These are phyloP conservation scores for Clarias pachynema DNA, from an alignment of 2,797 vertebrate species.

Conservation along the genomic window DNA sequence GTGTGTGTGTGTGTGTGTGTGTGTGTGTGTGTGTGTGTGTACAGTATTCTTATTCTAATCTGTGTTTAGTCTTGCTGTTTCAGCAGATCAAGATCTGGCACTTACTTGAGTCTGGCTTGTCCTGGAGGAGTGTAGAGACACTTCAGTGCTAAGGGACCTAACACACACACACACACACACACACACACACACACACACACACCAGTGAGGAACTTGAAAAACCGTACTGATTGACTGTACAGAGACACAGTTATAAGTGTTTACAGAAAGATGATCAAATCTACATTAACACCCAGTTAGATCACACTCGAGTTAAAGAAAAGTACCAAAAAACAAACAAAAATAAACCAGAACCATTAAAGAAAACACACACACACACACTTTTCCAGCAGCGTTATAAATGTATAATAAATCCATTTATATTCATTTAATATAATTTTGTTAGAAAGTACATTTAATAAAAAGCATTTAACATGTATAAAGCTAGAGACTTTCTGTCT, in stretches of 20 bases:
- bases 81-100: not conserved
- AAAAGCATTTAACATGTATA: no score
- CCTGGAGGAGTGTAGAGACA: not conserved
- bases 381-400: not conserved
- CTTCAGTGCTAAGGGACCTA: not conserved
- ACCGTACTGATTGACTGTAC: not conserved
- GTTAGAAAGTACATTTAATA: no score
- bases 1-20: conserved; percentile 4
- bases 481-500: no score
- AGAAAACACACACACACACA: not conserved
- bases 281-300: not conserved
- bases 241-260: not conserved
- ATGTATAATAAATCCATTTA: no score
- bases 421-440: no score
- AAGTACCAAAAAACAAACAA: not conserved
- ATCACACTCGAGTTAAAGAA: not conserved
- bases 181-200: not conserved
- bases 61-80: not conserved
- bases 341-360: not conserved
- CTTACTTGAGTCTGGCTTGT: not conserved
- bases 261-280: not conserved
- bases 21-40: not conserved
- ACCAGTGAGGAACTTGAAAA: not conserved
- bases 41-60: not conserved
- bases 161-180: not conserved